Base-by-base conservation (phyloP, 2,797 vertebrate species). In the Oceanodroma leucorhoa region DNA sequence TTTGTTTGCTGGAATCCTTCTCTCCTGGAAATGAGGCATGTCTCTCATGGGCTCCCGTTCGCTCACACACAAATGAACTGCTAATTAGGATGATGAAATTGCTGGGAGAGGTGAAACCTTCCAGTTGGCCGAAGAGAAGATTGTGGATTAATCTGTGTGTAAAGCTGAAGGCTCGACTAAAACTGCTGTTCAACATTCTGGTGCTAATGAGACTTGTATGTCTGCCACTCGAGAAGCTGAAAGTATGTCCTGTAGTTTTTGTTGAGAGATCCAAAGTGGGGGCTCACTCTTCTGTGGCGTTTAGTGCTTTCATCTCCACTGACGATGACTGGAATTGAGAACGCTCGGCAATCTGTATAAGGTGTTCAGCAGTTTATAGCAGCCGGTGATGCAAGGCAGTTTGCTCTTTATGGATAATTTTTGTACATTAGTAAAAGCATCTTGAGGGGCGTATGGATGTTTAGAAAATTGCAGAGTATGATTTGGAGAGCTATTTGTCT, bases 101-200 rank as follows among this genome's bases (percentile, higher is more conserved):
- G 60, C 88, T 96, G 91, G 75, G 91, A 93, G 95, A 91, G 96
- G 91, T 96, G 95, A 96, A 96, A 96, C 94, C 95, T 93, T 96
- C 91, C 93, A 94, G 88, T 96, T 96, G 95, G 90, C 90, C 87
- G 0, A 87, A 93, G 80, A 92, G 94, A 90, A 95, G 84, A 85
- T 69, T 89, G 92, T 95, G 91, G 95, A 92, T 96, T 94, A 92
- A 91, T 97, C 86, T 91, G 71, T 73, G 71, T 73, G 71, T 92
- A 90, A 92, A 94, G 67, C 93, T 82, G 91, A 96, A 96, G 81
- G 67, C 94, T 94, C 0, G 3, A 79, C 66, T 95, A 50, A 94
- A 95, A 92, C 94, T 96, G 94, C 93, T 96, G 95, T 89, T 97
- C 93, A 90, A 54, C 93, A 75, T 97, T 95, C 95, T 96, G 96